phyloP scores from a whole-genome alignment of 2,113 vertebrate species.

The Cyprinodon variegatus region DNA sequence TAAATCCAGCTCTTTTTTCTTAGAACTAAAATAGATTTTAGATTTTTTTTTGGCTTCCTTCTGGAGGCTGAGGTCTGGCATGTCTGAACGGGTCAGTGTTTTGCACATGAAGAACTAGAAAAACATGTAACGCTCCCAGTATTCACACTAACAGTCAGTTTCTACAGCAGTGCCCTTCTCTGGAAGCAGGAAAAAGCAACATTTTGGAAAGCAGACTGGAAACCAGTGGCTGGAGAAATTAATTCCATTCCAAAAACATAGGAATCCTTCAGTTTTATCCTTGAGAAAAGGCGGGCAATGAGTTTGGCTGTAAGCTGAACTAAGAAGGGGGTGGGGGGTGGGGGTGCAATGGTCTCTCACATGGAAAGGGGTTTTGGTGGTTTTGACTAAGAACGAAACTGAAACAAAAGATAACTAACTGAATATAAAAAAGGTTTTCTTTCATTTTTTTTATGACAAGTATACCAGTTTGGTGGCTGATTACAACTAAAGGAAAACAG shows the following conservation, averaged over 20 bases:
- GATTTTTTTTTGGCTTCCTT: constrained; percentile 28
- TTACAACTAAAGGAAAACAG: neutral
- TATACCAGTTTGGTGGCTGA: neutral
- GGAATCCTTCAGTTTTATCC: constrained; percentile 50
- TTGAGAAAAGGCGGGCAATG: constrained; percentile 26
- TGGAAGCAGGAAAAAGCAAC: constrained; percentile 3
- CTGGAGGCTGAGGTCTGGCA: constrained; percentile 43
- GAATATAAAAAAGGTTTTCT: constrained; percentile 16
- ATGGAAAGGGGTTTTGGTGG: constrained; percentile 13
- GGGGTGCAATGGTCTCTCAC: neutral
- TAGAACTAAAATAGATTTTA: constrained; percentile 5
- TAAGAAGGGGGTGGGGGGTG: neutral
- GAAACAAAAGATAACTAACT: constrained; percentile 4
- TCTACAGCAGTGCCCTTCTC: constrained; percentile 20
- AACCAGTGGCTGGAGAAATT: constrained; percentile 49
- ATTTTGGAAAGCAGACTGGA: constrained; percentile 14
- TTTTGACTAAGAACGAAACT: constrained; percentile 6
- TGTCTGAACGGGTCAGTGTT: constrained; percentile 57
- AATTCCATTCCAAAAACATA: constrained; percentile 36
- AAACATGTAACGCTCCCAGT: constrained; percentile 64
- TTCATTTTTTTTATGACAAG: neutral
- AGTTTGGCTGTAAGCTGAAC: constrained; percentile 32
- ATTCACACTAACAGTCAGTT: constrained; percentile 29
- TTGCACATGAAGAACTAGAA: constrained; percentile 65
- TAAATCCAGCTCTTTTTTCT: neutral